Evolutionary conservation across 2,113 vertebrate genomes (phyloP).

Genomic region (Notechis scutatus): DNA sequence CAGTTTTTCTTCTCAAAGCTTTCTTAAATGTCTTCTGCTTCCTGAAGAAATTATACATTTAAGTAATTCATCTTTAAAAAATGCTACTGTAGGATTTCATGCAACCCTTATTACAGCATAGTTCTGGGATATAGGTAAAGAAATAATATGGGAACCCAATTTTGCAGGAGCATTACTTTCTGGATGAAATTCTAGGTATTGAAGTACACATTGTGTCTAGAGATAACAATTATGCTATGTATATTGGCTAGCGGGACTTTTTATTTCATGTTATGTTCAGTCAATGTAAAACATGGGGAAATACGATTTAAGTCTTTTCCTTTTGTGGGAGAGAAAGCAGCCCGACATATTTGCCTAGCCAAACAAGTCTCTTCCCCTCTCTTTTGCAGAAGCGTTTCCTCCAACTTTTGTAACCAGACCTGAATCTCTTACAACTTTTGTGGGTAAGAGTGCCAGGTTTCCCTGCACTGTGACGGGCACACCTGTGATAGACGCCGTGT

Average conservation of each 20-base stretch:
- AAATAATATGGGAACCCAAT: neutral
- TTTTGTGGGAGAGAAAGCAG: constrained; percentile 19
- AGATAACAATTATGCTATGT: neutral
- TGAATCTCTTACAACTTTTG: constrained; percentile 88
- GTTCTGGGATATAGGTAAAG: neutral
- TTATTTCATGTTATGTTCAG: constrained; percentile 22
- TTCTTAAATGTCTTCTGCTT: neutral
- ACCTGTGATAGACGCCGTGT: constrained; percentile 85
- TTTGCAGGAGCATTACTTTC: constrained; percentile 12
- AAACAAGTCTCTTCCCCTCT: constrained; percentile 67
- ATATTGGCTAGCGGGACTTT: constrained; percentile 32
- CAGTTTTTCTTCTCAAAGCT: neutral
- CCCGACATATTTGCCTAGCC: neutral
- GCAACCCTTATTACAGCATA: constrained; percentile 11
- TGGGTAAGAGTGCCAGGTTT: constrained; percentile 88
- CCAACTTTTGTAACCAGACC: constrained; percentile 92
- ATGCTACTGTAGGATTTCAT: neutral
- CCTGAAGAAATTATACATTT: neutral
- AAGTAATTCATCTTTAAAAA: neutral
- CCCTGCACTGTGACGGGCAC: constrained; percentile 90
- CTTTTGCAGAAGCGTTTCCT: constrained; percentile 93
- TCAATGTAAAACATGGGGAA: constrained; percentile 21
- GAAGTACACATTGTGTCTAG: neutral
- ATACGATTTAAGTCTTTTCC: constrained; percentile 14
- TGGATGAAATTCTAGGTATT: constrained; percentile 9